Conservation (phyloP, 2,888 invertebrate species). For the Thumatha senex region DNA sequence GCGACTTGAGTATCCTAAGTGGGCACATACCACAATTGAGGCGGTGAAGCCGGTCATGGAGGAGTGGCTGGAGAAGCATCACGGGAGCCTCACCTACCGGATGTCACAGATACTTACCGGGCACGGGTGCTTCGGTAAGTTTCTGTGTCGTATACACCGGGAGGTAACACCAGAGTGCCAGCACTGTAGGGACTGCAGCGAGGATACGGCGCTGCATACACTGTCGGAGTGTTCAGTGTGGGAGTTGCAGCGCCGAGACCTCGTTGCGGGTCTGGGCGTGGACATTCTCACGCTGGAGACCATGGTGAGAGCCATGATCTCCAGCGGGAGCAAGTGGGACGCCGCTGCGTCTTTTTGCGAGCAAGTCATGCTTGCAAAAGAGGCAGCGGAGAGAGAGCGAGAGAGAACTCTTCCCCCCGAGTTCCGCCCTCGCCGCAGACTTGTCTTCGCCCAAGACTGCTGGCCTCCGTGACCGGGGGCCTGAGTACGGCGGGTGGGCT, state of each 20-base stretch:
- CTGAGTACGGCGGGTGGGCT: too few relatives aligned
- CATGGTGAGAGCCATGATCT: neutral
- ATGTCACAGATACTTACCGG: neutral
- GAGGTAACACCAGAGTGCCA: neutral
- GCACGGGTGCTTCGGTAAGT: neutral
- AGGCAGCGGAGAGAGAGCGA: neutral
- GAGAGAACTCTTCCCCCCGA: too few relatives aligned
- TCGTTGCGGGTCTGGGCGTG: neutral
- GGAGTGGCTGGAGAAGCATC: neutral
- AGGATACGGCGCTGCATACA: neutral
- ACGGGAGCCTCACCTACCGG: neutral
- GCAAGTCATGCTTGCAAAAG: neutral
- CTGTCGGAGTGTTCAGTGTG: neutral
- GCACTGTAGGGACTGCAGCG: neutral
- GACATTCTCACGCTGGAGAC: neutral
- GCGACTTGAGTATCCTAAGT: neutral
- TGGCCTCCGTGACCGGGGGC: too few relatives aligned
- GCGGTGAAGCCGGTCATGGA: neutral
- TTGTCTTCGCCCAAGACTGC: too few relatives aligned
- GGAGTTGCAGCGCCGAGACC: neutral
- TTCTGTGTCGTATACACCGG: neutral
- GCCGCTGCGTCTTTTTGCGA: neutral
- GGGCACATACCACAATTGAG: neutral
- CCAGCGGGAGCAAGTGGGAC: neutral
- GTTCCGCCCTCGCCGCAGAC: too few relatives aligned